These are phyloP conservation scores for Crotophaga sulcirostris DNA, from an alignment of 2,113 vertebrate species.

Conservation along the genomic window DNA sequence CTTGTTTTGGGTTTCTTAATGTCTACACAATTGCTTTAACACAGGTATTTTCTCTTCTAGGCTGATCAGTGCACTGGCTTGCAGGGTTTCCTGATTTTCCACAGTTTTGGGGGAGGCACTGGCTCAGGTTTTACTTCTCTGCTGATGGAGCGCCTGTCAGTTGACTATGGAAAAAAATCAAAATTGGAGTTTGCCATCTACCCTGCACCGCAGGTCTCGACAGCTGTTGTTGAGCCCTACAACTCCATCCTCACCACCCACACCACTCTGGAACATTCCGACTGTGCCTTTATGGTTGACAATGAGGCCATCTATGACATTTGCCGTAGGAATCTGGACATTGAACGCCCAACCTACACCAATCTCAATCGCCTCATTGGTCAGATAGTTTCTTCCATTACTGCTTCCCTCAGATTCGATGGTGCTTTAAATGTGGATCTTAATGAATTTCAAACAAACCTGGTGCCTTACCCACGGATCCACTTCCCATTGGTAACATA, in stretches of 20 bases:
- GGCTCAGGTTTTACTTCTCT: constrained; percentile 89
- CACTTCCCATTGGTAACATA: constrained; percentile 88
- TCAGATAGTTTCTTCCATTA: constrained; percentile 89
- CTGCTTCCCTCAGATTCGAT: constrained; percentile 84
- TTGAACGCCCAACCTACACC: constrained; percentile 83
- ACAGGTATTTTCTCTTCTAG: constrained; percentile 58
- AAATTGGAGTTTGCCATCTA: constrained; percentile 89
- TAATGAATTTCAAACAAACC: constrained; percentile 88
- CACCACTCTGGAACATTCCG: constrained; percentile 86
- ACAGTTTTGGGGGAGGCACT: constrained; percentile 87
- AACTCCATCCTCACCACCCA: constrained; percentile 91
- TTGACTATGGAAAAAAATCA: constrained; percentile 89
- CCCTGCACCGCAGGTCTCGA: constrained; percentile 81
- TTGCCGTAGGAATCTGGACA: constrained; percentile 84
- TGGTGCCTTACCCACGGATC: constrained; percentile 87
- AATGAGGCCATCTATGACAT: constrained; percentile 91
- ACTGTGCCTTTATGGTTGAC: constrained; percentile 91
- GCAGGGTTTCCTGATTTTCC: constrained; percentile 89
- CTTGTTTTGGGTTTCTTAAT: background rate
- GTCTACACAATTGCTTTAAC: background rate
- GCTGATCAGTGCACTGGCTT: constrained; percentile 86
- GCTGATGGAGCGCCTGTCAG: constrained; percentile 86
- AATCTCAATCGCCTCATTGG: constrained; percentile 87
- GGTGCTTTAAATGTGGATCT: constrained; percentile 87
- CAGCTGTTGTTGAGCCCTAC: constrained; percentile 87